Base-by-base conservation (phyloP, 2,797 vertebrate genomes). In the Rhabdophis nuchalis region DNA sequence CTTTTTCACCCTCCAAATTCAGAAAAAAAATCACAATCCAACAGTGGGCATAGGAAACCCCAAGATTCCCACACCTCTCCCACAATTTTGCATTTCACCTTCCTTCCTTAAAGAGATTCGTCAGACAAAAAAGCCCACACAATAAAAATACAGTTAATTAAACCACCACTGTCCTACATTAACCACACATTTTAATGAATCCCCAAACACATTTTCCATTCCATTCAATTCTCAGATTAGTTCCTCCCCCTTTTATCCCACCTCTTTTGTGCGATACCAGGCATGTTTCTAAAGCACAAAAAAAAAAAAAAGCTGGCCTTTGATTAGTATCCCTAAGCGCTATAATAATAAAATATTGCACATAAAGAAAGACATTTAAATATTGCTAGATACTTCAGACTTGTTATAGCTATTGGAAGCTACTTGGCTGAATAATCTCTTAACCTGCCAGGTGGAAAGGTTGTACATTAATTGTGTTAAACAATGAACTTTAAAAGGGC, bases 371-470 rank as follows among this genome's bases (percentile, higher is more conserved):
- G 14, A 61, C 61, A 32, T 58, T 92, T 87, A 68, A 90, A 92
- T 90, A 3, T 25, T 5, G 56, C 86, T 90, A 50, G 18, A 52
- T 90, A 90, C 14, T 64, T 29, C 29, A 90, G 82, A 25, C 16
- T 52, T 77, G 25, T 88, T 64, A 61, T 41, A 90, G 86, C 86
- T 32, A 64, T 23, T 90, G n/a, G n/a, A 92, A 85, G 36, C 72
- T 93, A 88, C 68, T 92, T 32, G 90, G 10, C 36, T 92, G 88
- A 88, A 93, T 7, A 85, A 27, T 85, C n/a, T 64, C 85, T 89
- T 56, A 64, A 87, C 72, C 57, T 88, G 41, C 27, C 58, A n/a
- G 57, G 85, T 90, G 57, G 90, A 72, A 87, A 90, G 86, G 94
- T 92, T 64, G 89, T 68, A 88, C 7, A 4, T 29, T 64, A 92